Evolutionary conservation across 2,888 invertebrate genomes (phyloP).

Genomic region (Thalpophila matura): DNA sequence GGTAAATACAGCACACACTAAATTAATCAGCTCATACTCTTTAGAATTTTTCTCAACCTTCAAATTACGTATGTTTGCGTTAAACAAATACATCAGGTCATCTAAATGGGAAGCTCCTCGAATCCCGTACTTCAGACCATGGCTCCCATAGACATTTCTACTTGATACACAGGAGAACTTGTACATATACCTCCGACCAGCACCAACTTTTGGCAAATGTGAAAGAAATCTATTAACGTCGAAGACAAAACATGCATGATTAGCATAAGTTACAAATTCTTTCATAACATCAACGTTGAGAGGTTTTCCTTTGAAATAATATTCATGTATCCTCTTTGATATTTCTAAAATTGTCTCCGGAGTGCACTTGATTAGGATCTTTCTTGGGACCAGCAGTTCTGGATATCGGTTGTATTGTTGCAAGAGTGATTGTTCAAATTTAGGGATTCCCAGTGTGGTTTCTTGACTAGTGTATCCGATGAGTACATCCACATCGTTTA

Average conservation of each 20-base stretch:
- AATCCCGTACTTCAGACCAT: constrained; percentile 68
- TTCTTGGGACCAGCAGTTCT: constrained; percentile 72
- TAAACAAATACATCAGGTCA: constrained; percentile 77
- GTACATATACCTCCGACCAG: constrained; percentile 48
- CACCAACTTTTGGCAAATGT: constrained; percentile 39
- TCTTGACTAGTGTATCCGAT: constrained; percentile 93
- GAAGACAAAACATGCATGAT: constrained; percentile 62
- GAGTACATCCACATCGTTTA: constrained; percentile 91
- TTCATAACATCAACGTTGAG: constrained; percentile 60
- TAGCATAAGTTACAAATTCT: constrained; percentile 64
- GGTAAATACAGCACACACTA: constrained; percentile 73
- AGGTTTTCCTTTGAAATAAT: constrained; percentile 70
- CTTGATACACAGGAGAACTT: constrained; percentile 70
- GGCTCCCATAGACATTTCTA: constrained; percentile 69
- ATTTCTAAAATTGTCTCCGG: constrained; percentile 64
- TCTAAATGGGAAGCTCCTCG: constrained; percentile 76
- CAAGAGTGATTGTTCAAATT: constrained; percentile 39
- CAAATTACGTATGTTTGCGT: constrained; percentile 66
- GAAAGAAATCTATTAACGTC: constrained; percentile 57
- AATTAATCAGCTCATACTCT: constrained; percentile 72
- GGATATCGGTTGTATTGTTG: constrained; percentile 63
- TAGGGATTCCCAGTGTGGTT: constrained; percentile 74
- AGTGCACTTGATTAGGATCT: constrained; percentile 63
- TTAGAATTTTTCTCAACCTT: constrained; percentile 67
- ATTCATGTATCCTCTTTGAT: constrained; percentile 68